Conservation (phyloP, 2,797 vertebrate genomes). For the Gorsachius magnificus region DNA sequence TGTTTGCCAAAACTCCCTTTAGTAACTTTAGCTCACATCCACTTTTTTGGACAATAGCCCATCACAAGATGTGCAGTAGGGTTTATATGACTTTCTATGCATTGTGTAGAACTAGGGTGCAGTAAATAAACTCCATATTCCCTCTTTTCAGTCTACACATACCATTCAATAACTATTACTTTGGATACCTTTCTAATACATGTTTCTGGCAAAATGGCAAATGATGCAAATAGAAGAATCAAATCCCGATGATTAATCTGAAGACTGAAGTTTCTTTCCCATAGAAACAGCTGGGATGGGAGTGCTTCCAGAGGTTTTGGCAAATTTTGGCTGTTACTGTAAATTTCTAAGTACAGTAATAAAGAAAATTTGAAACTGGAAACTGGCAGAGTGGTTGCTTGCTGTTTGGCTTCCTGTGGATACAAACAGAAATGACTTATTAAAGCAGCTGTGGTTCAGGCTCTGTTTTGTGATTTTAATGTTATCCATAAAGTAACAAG, state of each 20-base stretch:
- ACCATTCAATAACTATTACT: not conserved
- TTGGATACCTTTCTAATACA: not conserved
- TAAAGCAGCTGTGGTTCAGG: not conserved
- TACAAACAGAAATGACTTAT: slow-evolving; percentile 24
- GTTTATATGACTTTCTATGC: not conserved
- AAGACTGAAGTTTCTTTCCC: slow-evolving; percentile 1
- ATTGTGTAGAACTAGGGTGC: not conserved
- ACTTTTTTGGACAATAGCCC: not conserved
- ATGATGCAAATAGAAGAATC: slow-evolving; percentile 28
- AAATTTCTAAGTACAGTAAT: slow-evolving; percentile 32
- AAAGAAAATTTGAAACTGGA: slow-evolving; percentile 36
- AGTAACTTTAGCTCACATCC: not conserved
- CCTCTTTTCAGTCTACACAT: not conserved
- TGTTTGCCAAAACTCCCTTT: not conserved
- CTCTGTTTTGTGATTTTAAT: not conserved
- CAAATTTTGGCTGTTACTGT: slow-evolving; percentile 21
- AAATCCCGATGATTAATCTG: slow-evolving; percentile 5
- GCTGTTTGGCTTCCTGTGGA: slow-evolving; percentile 1
- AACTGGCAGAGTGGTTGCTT: not conserved
- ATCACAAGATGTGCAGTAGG: not conserved
- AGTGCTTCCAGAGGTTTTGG: slow-evolving; percentile 17
- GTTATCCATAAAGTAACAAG: not conserved
- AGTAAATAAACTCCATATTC: not conserved
- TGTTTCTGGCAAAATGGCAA: slow-evolving; percentile 9
- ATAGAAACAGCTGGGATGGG: not conserved